phyloP scores from a whole-genome alignment of 2,113 vertebrate species.

The Phalacrocorax pelagicus region DNA sequence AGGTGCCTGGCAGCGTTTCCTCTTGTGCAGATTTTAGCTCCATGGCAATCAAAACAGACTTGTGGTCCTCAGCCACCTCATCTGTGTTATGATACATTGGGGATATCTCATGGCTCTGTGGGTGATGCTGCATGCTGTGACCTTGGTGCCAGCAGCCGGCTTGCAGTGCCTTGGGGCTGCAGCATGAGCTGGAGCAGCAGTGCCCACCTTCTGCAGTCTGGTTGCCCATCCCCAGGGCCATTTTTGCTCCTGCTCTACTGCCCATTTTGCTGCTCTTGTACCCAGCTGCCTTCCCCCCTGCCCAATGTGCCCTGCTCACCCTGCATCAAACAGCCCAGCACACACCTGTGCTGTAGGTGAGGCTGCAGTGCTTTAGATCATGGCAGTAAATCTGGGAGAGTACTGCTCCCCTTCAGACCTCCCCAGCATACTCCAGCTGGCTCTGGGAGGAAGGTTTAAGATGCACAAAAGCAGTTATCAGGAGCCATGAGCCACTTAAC shows the following conservation, averaged over 20 bases:
- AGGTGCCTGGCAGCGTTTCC: background rate
- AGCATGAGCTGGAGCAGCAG: background rate
- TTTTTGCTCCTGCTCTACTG: background rate
- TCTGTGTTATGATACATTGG: rapidly evolving
- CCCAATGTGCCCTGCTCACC: rapidly evolving
- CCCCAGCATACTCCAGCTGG: rapidly evolving
- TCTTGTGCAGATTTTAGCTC: background rate
- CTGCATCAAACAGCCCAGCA: background rate
- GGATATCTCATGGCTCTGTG: background rate
- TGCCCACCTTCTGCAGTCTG: background rate
- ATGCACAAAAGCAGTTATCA: background rate
- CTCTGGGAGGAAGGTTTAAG: background rate
- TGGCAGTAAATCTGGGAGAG: background rate
- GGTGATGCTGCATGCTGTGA: background rate
- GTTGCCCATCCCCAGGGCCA: background rate
- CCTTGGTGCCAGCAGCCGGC: background rate
- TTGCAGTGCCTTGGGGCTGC: rapidly evolving
- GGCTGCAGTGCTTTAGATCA: background rate
- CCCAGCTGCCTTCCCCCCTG: background rate
- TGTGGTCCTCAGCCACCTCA: background rate
- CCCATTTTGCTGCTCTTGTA: rapidly evolving
- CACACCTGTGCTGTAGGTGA: background rate
- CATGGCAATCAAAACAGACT: background rate
- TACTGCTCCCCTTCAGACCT: background rate
- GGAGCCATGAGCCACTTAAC: background rate